Percentiles rank a stretch among this genome's conserved stretches.
phyloP scores from a whole-genome alignment of 2,797 vertebrate species.

The Manis javanica region DNA sequence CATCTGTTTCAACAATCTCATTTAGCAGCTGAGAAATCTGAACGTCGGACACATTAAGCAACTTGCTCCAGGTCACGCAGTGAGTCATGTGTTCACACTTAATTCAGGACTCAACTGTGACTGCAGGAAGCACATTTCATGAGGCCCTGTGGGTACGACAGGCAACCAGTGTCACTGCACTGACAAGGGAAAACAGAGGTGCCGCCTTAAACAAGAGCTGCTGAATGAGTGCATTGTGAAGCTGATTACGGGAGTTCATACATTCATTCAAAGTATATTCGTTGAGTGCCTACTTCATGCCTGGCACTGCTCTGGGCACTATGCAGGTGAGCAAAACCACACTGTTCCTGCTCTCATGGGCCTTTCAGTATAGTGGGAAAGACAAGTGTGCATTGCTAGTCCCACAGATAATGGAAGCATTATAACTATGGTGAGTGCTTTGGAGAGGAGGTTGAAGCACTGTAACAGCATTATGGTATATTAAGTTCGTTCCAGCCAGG shows the following conservation, averaged over 20 bases:
- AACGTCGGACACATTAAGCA: not conserved
- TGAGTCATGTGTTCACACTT: not conserved
- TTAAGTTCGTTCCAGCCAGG: not conserved
- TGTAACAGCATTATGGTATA: not conserved
- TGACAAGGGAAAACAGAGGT: not conserved
- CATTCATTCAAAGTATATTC: not conserved
- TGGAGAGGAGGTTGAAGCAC: not conserved
- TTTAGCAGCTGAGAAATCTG: not conserved
- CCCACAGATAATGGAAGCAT: too few relatives aligned
- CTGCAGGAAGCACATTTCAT: not conserved
- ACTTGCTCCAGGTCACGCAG: not conserved
- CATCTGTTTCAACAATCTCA: not conserved
- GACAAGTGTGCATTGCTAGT: fast-evolving
- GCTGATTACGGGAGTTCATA: not conserved
- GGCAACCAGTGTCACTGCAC: not conserved
- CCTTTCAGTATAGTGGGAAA: not conserved
- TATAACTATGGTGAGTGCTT: fast-evolving
- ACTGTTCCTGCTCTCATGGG: fast-evolving
- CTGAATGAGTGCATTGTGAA: not conserved
- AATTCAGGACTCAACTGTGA: not conserved
- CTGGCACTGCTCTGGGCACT: not conserved
- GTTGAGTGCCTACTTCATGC: not conserved
- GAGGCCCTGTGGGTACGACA: not conserved
- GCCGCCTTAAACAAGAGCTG: not conserved
- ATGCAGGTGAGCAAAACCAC: not conserved